phyloP scores from a whole-genome alignment of 2,797 vertebrate genomes.

The Aplochiton taeniatus region DNA sequence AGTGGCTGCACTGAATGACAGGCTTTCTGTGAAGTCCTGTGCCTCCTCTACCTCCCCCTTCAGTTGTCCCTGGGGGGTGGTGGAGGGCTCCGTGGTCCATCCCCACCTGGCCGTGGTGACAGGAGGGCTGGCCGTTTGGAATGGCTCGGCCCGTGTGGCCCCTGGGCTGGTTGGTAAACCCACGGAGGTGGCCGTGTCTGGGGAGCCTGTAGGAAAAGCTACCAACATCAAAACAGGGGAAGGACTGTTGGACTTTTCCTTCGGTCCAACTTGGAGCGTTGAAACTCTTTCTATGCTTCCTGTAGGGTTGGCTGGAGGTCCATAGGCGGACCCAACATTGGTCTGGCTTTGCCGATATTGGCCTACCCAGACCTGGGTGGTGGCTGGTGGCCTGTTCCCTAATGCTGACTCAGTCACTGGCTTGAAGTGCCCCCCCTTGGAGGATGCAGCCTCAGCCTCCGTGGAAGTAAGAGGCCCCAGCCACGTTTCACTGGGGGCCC shows the following conservation, averaged over 20 bases:
- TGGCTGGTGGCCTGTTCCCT: constrained; percentile 5
- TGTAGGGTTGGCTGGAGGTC: constrained; percentile 25
- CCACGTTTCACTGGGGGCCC: constrained; percentile 25
- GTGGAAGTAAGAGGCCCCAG: constrained; percentile 16
- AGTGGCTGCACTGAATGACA: constrained; percentile 32
- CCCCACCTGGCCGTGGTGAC: constrained; percentile 14
- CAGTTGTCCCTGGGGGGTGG: constrained; percentile 20
- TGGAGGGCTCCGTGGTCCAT: constrained; percentile 23
- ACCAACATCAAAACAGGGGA: constrained; percentile 33
- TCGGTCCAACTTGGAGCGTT: constrained; percentile 13
- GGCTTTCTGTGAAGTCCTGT: constrained; percentile 19
- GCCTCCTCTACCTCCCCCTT: constrained; percentile 17
- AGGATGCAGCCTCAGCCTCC: constrained; percentile 21
- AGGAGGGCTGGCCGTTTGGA: constrained; percentile 6
- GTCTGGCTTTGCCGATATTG: constrained; percentile 34
- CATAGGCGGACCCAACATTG: constrained; percentile 15
- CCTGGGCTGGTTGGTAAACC: constrained; percentile 9
- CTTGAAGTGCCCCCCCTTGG: constrained; percentile 15
- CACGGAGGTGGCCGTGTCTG: constrained; percentile 25
- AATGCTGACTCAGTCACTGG: constrained; percentile 25
- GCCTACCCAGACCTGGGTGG: constrained; percentile 22
- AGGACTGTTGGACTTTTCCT: constrained; percentile 17
- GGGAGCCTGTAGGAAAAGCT: constrained; percentile 26
- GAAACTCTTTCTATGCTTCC: constrained; percentile 24
- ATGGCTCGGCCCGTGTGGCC: constrained; percentile 2